Base-by-base conservation (phyloP, 1,140 invertebrate species). In the Hylaeus volcanicus region DNA sequence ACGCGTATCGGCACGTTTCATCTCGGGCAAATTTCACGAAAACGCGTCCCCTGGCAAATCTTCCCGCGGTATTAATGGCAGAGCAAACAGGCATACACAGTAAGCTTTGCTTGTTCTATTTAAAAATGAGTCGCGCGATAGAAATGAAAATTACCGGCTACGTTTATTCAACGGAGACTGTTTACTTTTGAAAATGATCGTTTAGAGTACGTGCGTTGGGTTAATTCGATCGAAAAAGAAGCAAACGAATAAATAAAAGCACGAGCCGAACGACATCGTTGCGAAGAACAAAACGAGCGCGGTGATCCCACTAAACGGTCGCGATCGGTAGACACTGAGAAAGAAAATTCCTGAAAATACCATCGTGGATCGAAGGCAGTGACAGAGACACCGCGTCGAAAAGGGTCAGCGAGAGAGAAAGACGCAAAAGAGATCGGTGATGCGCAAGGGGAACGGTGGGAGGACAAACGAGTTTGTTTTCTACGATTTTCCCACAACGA, bases 401-500 rank as follows among this genome's bases (percentile, higher is more conserved):
- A 48, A 48, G 45, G 45, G 2, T 48, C 45, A n/a, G 37, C n/a
- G 39, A 51, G 12, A 56, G 43, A 53, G 61, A n/a, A 41, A 71
- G 65, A 72, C n/a, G 60, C 9, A 64, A 68, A 65, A 81, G 48
- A 61, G 63, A 78, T 74, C 55, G 60, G 41, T 5, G 51, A 79
- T 79, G 66, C 60, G 43, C 61, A 81, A 48, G 64, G 76, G 74
- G 69, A 41, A 51, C 5, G 78, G 78, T 83, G 86, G 85, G 84
- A 82, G 87, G 88, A 81, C 77, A 90, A 92, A 92, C 91, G 89
- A 92, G 92, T 93, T 93, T 92, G 91, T 92, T 93, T 93, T 92
- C 92, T 91, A 92, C 90, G 80, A 90, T 93, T 93, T 92, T 92
- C 91, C 90, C 92, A 91, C 90, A 92, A 89, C 89, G 84, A 90